Base-by-base conservation (phyloP, 1,140 invertebrate species). In the Drosophila dunni region DNA sequence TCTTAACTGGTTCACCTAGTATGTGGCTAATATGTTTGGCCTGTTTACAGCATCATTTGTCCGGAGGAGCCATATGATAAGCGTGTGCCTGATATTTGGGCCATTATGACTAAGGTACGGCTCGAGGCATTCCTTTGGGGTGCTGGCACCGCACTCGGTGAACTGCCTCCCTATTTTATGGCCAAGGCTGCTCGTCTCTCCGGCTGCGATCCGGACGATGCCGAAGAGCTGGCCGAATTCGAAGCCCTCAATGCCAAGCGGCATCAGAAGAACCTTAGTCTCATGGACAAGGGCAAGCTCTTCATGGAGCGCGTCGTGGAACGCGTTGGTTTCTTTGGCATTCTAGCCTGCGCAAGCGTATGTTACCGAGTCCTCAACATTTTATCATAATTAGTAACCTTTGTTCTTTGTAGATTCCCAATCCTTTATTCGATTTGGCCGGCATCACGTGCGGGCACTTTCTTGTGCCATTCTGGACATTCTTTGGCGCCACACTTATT, bases 371-470 rank as follows among this genome's bases (percentile, higher is more conserved):
- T 53, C 29, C 24, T 15, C 17, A 10, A 13, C 29, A 33, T 40
- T 7, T 24, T 29, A 42, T 40, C 8, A 33, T 33, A 4, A 7
- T 7, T 50, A n/a, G 1, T 13, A 1, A 63, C 9, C 7, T 44
- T 40, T 60, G 11, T 20, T 1, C 11, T 42, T 40, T 94, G 3
- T 93, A 98, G 94, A 98, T 99, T 92, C 99, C 99, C n/a, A 99
- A 99, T 94, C 99, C 99, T 1, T 92, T 99, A 58, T 99, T 99
- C 93, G 99, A 99, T 93, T 93, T 99, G 81, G 99, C 99, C 58
- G 99, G 99, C 0, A 97, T 99, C 13, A 99, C 98, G 0, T 99
- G 99, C 93, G 99, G 99, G 8, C 98, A 99, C 93, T 99, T 99
- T 93, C 94, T 99, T 51, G 98, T 99, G 85, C 98, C 99, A 38